Evolutionary conservation across 1,140 invertebrate genomes (phyloP).

Genomic region (Tetranychus urticae): DNA sequence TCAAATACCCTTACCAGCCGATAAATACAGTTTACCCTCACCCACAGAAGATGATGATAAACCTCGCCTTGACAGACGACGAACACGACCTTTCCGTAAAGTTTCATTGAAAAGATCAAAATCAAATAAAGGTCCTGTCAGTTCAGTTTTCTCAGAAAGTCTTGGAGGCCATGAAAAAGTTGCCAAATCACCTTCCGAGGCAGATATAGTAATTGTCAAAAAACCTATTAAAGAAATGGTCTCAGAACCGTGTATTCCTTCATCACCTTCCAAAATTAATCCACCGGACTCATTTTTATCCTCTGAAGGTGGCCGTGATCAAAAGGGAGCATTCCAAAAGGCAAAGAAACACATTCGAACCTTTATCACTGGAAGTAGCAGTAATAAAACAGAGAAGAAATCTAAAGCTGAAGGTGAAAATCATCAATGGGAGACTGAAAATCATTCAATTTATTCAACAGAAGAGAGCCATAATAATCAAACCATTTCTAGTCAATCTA

Average conservation of each 20-base stretch:
- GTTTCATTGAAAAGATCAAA: conserved; percentile 7
- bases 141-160: neutral
- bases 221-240: neutral
- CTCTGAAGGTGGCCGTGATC: neutral
- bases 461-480: neutral
- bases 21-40: neutral
- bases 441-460: no score
- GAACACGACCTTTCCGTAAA: conserved; percentile 6
- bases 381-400: neutral
- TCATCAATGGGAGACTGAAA: no score
- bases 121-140: conserved; percentile 1
- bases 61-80: conserved; percentile 2
- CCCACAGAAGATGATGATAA: neutral
- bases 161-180: neutral
- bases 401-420: neutral
- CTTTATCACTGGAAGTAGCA: conserved; percentile 13
- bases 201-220: neutral
- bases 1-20: no score
- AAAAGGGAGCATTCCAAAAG: conserved; percentile 12
- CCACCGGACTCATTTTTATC: neutral
- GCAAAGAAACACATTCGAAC: conserved; percentile 22
- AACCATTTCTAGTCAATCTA: neutral
- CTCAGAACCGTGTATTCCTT: neutral
- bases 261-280: neutral
- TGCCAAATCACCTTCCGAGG: neutral